Evolutionary conservation across 2,113 vertebrate genomes (phyloP), one percentile per base, ranked within the genome.

Genomic region (Sebastes schlegelii): DNA sequence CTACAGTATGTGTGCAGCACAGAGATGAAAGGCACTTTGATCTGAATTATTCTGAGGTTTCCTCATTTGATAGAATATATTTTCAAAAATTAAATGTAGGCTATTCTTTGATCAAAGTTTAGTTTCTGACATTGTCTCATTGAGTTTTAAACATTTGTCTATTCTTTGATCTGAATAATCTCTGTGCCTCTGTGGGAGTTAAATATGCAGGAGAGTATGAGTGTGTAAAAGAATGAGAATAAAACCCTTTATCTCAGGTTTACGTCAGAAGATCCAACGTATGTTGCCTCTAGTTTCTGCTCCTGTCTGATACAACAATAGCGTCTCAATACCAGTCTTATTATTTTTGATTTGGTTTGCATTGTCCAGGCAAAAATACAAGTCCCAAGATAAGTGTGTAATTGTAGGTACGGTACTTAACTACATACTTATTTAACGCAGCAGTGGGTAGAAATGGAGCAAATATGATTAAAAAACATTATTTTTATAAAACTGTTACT

Each of bases 11-110:
- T 61, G 7, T 74, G 77, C 79, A 68, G 77, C 46, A 45, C 5
- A 49, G 73, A 91, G 89, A 91, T 92, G 70, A 91, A 92, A 91
- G 83, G 17, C 60, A 64, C 90, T 93, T 92, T 92, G 91, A 92
- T 91, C 80, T 86, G 64, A 83, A 88, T 88, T 91, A 88, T 88
- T 92, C 84, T 90, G 84, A 89, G 84, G 74, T 79, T 85, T 68
- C 70, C 74, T 80, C 74, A 46, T 89, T 88, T 79, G 84, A 91
- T 76, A 89, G 86, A 87, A 88, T 86, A 66, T 86, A 74, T 90
- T 90, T 88, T 73, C 23, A 69, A 74, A 83, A 77, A 70, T 84
- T 55, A 63, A 86, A 86, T 75, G n/a, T 67, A 54, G 69, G 48
- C 76, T 82, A 60, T 83, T 79, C 79, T 93, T 89, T 84, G 83